Evolutionary conservation across 2,797 vertebrate species (phyloP).

Genomic region (Antrozous pallidus): DNA sequence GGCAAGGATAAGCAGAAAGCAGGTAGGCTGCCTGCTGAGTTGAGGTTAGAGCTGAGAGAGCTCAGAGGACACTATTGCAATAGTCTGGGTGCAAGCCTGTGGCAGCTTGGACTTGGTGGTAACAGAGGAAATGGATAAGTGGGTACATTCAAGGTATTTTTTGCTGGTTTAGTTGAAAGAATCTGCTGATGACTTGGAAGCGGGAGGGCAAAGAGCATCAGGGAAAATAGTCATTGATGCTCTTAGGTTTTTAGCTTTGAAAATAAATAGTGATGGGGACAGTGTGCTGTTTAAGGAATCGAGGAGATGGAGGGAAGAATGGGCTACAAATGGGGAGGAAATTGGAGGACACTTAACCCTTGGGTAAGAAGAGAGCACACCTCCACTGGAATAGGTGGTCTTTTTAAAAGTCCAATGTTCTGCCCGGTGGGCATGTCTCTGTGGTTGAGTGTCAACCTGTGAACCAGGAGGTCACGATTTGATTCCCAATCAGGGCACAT

Average conservation of each 20-base stretch:
- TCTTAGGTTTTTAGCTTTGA: background rate
- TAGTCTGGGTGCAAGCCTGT: background rate
- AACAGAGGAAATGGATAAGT: rapidly evolving
- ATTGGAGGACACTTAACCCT: background rate
- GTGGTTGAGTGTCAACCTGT: too few species aligned
- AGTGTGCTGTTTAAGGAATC: background rate
- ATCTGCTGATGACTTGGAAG: background rate
- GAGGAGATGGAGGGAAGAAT: background rate
- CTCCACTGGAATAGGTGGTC: background rate
- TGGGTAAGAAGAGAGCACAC: background rate
- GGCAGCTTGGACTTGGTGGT: too few species aligned
- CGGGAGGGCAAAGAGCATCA: background rate
- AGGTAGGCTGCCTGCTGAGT: background rate
- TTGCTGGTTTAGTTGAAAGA: background rate
- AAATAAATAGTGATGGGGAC: background rate
- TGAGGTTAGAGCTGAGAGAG: background rate
- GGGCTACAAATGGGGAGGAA: background rate
- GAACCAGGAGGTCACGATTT: too few species aligned
- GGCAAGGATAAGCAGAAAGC: background rate
- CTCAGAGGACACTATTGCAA: background rate
- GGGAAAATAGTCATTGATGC: background rate
- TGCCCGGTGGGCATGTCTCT: background rate
- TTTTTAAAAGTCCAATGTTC: background rate
- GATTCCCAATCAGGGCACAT: too few species aligned
- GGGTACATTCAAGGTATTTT: background rate